These are phyloP conservation scores for Heterotis niloticus DNA, from an alignment of 2,113 vertebrate genomes.

Conservation along the genomic window DNA sequence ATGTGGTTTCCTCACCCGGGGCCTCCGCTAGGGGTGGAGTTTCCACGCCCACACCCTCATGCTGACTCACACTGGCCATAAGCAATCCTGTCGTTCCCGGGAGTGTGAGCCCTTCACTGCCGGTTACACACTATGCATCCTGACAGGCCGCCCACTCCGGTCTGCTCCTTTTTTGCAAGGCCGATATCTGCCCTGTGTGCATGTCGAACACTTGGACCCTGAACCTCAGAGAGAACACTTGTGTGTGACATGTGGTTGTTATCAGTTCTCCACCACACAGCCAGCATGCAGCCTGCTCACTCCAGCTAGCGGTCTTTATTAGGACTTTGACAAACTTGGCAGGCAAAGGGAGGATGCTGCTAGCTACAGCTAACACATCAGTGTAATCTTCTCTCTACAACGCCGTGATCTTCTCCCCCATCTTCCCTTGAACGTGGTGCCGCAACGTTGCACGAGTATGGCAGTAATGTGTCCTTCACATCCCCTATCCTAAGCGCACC, in stretches of 20 bases:
- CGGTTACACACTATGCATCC: not conserved
- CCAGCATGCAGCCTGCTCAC: not conserved
- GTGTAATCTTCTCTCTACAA: no score
- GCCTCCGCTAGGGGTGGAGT: not conserved
- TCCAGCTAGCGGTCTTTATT: not conserved
- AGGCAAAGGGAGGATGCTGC: no score
- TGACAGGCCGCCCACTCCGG: conserved; percentile 1
- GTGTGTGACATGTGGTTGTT: not conserved
- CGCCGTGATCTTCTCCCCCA: conserved; percentile 1
- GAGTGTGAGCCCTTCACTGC: conserved; percentile 6
- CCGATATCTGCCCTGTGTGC: not conserved
- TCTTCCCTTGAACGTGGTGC: not conserved
- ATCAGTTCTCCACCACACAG: not conserved
- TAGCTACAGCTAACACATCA: no score
- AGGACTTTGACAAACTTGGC: no score
- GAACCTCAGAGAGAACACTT: not conserved
- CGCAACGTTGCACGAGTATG: no score
- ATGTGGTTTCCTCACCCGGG: no score
- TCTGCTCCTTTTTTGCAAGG: conserved; percentile 7
- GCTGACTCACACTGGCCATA: not conserved
- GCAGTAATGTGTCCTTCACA: not conserved
- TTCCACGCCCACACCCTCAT: not conserved
- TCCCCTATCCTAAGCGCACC: no score
- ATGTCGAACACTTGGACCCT: not conserved
- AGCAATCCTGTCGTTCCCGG: not conserved